Base-by-base conservation (phyloP, 2,113 vertebrate species). In the Marcusenius ussheri region DNA sequence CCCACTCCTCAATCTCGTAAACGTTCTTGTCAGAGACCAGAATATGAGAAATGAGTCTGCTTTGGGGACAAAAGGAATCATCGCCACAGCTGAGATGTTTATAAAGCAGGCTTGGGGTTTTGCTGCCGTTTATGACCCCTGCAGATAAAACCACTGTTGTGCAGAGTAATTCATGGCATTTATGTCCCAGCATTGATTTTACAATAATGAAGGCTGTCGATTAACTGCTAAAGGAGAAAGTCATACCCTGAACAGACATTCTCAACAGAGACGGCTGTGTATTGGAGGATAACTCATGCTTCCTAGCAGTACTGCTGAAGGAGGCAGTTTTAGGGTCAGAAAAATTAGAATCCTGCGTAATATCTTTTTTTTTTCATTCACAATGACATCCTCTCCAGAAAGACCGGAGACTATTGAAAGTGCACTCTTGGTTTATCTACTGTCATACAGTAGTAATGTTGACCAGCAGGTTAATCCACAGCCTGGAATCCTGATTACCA, bases 131-230 rank as follows among this genome's bases (percentile, higher is more conserved):
- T 46, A 84, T 84, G 45, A 84, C 83, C 45, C 39, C 45, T 45
- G 19, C 42, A 19, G 42, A 46, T 84, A 84, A 17, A 45, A 84
- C 49, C 47, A 87, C 31, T 87, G 85, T 51, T 53, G 50, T 87
- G 85, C n/a, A 11, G 31, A 51, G 31, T 87, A 53, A 53, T 87
- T 87, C 31, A 87, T 53, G 17, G 45, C 85, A 51, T 35, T 87
- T 87, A 87, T 87, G 85, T 87, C 50, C 21, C 24, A 53, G 24
- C 27, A 51, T 87, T 51, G 85, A 87, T 50, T 87, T 51, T 87
- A 87, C 24, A 47, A 51, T 51, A 51, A 87, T 87, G 49, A 87
- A 51, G 47, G 27, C n/a, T 86, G 83, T 46, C 83, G 45, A 47
- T 86, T 42, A 46, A 50, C 46, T 87, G 85, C 49, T 53, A 87